A percentile compares a stretch with the other conserved stretches of the same genome.
These are phyloP conservation scores for Andrena praecox DNA, from an alignment of 2,888 invertebrate genomes.

Conservation along the genomic window DNA sequence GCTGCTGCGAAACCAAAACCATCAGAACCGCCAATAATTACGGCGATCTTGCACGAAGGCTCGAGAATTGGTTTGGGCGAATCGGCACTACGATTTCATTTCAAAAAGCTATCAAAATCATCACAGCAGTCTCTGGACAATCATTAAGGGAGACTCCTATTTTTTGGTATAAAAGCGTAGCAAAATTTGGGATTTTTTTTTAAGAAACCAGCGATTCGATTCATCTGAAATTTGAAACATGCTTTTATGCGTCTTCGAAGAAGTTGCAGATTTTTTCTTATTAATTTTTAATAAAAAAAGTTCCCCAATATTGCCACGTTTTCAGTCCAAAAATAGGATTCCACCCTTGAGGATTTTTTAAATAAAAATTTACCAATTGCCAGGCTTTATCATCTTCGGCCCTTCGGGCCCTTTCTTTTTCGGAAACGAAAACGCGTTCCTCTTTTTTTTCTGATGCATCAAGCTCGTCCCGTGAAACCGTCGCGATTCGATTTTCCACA, in stretches of 20 bases:
- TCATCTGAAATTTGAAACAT: too few species aligned
- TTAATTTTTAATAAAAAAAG: too few species aligned
- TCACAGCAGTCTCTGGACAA: background rate
- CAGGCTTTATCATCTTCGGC: constrained; percentile 31
- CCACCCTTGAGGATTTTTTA: background rate
- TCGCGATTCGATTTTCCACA: constrained; percentile 2
- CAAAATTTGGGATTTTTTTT: too few species aligned
- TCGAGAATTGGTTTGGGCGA: constrained; percentile 32
- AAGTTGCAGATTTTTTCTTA: too few species aligned
- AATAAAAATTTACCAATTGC: constrained; percentile 33
- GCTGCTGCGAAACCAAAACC: constrained; percentile 86
- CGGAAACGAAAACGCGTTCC: background rate
- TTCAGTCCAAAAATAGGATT: too few species aligned
- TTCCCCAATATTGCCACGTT: too few species aligned
- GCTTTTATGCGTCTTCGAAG: too few species aligned
- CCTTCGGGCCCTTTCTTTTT: background rate
- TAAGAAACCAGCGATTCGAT: too few species aligned
- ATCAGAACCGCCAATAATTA: constrained; percentile 86
- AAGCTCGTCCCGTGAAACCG: constrained; percentile 6
- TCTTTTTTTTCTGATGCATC: constrained; percentile 17
- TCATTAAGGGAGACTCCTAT: background rate
- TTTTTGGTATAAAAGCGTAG: too few species aligned
- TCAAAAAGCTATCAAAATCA: background rate
- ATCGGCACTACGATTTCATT: constrained; percentile 8
- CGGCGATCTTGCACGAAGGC: constrained; percentile 54